These are phyloP conservation scores for Cataglyphis altisquamis DNA, from an alignment of 2,888 invertebrate species.

Conservation along the genomic window DNA sequence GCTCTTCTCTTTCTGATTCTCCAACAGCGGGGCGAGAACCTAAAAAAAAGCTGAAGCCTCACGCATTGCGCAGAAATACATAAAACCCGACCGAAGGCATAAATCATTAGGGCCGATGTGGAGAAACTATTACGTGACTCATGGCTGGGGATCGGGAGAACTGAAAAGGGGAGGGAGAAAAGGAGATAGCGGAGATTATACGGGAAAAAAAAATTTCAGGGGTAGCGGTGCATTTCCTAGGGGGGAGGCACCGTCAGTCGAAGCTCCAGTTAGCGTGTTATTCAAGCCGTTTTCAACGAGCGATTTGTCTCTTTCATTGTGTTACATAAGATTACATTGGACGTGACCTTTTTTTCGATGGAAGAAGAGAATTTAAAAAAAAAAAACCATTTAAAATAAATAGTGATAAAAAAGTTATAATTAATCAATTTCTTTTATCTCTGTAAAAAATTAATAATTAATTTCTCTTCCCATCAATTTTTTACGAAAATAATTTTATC, in stretches of 20 bases:
- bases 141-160: slow-evolving; percentile 76
- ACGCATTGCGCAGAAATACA: slow-evolving; percentile 82
- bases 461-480: neutral
- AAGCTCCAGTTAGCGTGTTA: slow-evolving; percentile 35
- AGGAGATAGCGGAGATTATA: slow-evolving; percentile 51
- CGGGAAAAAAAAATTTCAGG: slow-evolving; percentile 62
- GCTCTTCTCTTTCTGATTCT: slow-evolving; percentile 50
- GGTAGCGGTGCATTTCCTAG: slow-evolving; percentile 59
- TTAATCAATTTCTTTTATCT: neutral
- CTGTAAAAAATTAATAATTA: neutral
- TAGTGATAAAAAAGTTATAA: neutral
- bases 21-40: slow-evolving; percentile 80
- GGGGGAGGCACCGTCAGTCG: slow-evolving; percentile 35
- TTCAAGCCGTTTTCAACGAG: slow-evolving; percentile 9
- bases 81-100: slow-evolving; percentile 81
- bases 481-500: too few species aligned
- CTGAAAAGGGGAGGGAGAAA: slow-evolving; percentile 34
- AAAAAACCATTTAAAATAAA: neutral
- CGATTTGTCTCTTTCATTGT: neutral
- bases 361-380: neutral
- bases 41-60: slow-evolving; percentile 75
- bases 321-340: neutral
- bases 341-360: neutral
- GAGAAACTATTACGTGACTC: slow-evolving; percentile 84
- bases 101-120: slow-evolving; percentile 83